These are phyloP conservation scores for Bradypus variegatus DNA, from an alignment of 2,797 vertebrate genomes.

Conservation along the genomic window DNA sequence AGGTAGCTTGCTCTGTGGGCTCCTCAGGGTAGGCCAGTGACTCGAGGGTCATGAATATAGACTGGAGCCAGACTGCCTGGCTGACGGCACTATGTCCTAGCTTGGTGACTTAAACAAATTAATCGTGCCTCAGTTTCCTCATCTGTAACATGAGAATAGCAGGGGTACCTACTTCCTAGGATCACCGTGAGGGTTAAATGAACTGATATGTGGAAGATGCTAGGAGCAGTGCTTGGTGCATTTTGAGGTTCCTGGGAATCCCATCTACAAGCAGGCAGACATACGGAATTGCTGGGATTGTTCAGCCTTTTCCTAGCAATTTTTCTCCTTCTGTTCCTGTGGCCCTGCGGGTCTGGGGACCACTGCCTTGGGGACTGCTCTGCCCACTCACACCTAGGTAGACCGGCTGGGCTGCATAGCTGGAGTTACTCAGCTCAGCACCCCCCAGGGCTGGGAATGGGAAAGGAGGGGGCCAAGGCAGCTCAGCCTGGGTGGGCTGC, in stretches of 20 bases:
- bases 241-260: neutral
- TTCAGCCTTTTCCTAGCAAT: neutral
- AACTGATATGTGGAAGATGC: neutral
- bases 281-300: neutral
- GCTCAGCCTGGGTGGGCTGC: slow-evolving; percentile 38
- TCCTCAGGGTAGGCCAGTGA: neutral
- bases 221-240: neutral
- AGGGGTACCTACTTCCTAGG: neutral
- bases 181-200: neutral
- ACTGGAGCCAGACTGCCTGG: neutral
- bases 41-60: neutral
- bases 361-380: slow-evolving; percentile 11
- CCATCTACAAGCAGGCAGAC: neutral
- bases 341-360: neutral
- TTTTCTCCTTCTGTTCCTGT: neutral
- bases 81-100: neutral
- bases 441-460: slow-evolving; percentile 25
- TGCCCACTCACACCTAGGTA: slow-evolving; percentile 42
- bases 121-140: neutral
- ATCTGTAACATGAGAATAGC: neutral
- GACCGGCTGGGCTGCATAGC: slow-evolving; percentile 60
- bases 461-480: neutral
- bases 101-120: neutral
- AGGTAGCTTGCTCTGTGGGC: neutral
- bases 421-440: slow-evolving; percentile 50